Evolutionary conservation across 2,888 invertebrate genomes (phyloP).

Genomic region (Sphaerophoria rueppellii): DNA sequence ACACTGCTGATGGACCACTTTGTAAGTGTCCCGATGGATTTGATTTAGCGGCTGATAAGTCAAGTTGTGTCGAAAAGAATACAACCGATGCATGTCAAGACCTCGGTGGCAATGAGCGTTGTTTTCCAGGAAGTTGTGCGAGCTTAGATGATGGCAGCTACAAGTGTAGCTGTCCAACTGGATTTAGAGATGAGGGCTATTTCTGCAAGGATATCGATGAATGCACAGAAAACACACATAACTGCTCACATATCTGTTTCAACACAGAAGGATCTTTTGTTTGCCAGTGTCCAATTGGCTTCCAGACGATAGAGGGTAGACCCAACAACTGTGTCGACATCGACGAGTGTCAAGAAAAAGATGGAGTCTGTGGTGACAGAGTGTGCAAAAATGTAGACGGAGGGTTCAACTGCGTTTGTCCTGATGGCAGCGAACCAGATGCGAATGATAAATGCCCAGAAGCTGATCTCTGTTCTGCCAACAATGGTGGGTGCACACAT

Average conservation of each 20-base stretch:
- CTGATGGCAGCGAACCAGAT: conserved; percentile 81
- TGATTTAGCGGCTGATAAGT: conserved; percentile 79
- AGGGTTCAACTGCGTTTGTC: conserved; percentile 84
- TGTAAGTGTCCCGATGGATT: conserved; percentile 83
- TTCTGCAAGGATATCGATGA: conserved; percentile 83
- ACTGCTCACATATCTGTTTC: conserved; percentile 84
- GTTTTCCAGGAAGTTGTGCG: conserved; percentile 80
- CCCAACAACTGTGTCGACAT: conserved; percentile 81
- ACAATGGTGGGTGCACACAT: conserved; percentile 84
- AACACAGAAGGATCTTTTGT: conserved; percentile 83
- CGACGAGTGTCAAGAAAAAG: conserved; percentile 82
- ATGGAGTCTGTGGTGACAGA: conserved; percentile 76
- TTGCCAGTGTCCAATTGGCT: conserved; percentile 83
- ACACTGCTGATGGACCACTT: conserved; percentile 79
- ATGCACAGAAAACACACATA: conserved; percentile 80
- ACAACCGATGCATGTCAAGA: conserved; percentile 79
- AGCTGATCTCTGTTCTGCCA: conserved; percentile 83
- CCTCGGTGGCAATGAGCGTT: conserved; percentile 78
- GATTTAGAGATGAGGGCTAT: conserved; percentile 77
- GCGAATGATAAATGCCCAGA: conserved; percentile 78
- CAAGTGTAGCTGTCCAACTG: conserved; percentile 82
- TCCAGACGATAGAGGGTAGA: conserved; percentile 71
- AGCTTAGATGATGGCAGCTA: conserved; percentile 82
- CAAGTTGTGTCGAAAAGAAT: conserved; percentile 81
- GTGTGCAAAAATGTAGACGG: conserved; percentile 83